Base-by-base conservation (phyloP, 1,140 invertebrate species). In the Patella vulgata region DNA sequence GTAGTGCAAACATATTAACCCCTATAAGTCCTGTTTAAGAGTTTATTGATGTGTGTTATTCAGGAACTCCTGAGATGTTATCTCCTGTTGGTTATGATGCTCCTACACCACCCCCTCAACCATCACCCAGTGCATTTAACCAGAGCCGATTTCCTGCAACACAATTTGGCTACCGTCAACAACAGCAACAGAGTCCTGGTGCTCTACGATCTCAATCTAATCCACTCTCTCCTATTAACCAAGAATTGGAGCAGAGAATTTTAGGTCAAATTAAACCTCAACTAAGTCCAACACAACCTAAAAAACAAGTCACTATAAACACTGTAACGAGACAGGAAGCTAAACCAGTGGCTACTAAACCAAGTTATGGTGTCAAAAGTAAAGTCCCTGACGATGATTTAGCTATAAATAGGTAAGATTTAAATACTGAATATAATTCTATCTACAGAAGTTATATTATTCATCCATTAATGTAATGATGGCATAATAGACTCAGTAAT, bases 51-150 rank as follows among this genome's bases (percentile, higher is more conserved):
- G n/a, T 47, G 59, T 42, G 17, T 47, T 17, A 59, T 66, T 1
- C 58, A 81, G 79, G 75, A 23, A 81, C 77, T 17, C 79, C 79
- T 42, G 79, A 81, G 57, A 79, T 81, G 79, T 53, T 81, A 44
- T 81, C 79, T 8, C 79, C 79, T 14, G 66, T 75, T 0, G 73
- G 72, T 55, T 71, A 61, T 48, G 78, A 80, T 59, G 66, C 77
- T 4, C 77, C 79, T 3, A 79, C 79, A 4, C 79, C 79, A 17
- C 79, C 79, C 14, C 79, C 79, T 19, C 77, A 79, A 53, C 79
- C 79, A 9, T 81, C 79, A 11, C 79, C 79, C 25, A 73, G 79
- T 39, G 79, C 79, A 4, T 78, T 78, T 54, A 43, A 60, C 12
- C 55, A 60, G 17, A 55, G 60, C 30, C 66, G 69, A 9, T 62